phyloP scores from a whole-genome alignment of 2,888 invertebrate genomes.

The Pollenia griseotomentosa region DNA sequence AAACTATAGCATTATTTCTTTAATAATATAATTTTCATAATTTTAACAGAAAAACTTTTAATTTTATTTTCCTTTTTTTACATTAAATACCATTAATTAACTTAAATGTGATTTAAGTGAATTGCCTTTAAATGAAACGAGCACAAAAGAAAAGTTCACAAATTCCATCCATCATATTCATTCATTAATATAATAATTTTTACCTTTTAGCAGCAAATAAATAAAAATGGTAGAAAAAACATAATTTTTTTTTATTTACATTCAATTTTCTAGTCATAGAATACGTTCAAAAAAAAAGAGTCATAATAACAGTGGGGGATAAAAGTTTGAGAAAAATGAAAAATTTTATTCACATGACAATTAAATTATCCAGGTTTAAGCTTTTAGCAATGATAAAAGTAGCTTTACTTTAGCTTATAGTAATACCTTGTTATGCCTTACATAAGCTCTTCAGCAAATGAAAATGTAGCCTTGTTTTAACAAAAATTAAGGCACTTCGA shows the following conservation, averaged over 20 bases:
- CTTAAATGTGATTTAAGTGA: conserved; percentile 7
- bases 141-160: neutral
- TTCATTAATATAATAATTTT: conserved; percentile 48
- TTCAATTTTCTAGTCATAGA: conserved; percentile 31
- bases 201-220: conserved; percentile 40
- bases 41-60: neutral
- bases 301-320: neutral
- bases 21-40: neutral
- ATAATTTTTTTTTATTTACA: conserved; percentile 27
- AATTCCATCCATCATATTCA: conserved; percentile 47
- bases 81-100: conserved; percentile 1
- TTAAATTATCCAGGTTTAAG: no score
- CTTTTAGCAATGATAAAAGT: no score
- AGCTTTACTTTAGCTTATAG: no score
- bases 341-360: no score
- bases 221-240: conserved; percentile 13
- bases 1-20: no score
- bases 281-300: neutral
- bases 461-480: no score
- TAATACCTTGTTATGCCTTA: no score
- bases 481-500: no score
- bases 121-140: conserved; percentile 10
- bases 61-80: neutral
- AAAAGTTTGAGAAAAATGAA: neutral
- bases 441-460: no score